Evolutionary conservation across 2,888 invertebrate species (phyloP).

Genomic region (Apamea crenata): DNA sequence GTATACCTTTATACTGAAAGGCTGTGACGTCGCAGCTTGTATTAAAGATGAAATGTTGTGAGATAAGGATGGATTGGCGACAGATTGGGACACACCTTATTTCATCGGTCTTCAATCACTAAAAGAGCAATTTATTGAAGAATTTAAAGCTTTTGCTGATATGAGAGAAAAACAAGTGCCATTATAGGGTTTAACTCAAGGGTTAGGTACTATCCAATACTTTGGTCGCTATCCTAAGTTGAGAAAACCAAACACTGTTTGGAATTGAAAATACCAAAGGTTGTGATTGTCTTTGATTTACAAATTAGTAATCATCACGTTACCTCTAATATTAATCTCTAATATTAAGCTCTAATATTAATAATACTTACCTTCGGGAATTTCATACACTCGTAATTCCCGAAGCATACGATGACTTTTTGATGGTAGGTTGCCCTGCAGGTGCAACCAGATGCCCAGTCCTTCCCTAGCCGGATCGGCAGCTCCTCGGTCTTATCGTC

Average conservation of each 20-base stretch:
- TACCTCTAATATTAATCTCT: neutral
- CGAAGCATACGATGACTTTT: constrained; percentile 87
- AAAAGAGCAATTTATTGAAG: neutral
- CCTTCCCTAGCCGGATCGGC: constrained; percentile 80
- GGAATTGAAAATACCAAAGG: neutral
- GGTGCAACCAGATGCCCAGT: constrained; percentile 85
- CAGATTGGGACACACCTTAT: neutral
- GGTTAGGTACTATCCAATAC: neutral
- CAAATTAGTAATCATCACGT: neutral
- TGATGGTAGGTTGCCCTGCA: constrained; percentile 83
- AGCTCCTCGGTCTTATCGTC: constrained; percentile 74
- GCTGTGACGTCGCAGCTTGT: constrained; percentile 4
- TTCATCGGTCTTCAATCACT: neutral
- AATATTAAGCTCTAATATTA: neutral
- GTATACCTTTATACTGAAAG: constrained; percentile 33
- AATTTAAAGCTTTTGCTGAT: neutral
- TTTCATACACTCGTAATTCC: constrained; percentile 86
- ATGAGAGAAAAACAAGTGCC: neutral
- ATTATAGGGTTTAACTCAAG: neutral
- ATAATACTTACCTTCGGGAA: constrained; percentile 84
- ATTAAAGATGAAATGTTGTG: constrained; percentile 12
- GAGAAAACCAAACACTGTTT: neutral
- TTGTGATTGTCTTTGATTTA: neutral
- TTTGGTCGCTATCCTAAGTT: neutral
- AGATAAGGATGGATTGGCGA: neutral